A percentile compares a stretch with the other conserved stretches of the same genome.
These are phyloP conservation scores for Etheostoma perlongum DNA, from an alignment of 2,797 vertebrate species.

Conservation along the genomic window DNA sequence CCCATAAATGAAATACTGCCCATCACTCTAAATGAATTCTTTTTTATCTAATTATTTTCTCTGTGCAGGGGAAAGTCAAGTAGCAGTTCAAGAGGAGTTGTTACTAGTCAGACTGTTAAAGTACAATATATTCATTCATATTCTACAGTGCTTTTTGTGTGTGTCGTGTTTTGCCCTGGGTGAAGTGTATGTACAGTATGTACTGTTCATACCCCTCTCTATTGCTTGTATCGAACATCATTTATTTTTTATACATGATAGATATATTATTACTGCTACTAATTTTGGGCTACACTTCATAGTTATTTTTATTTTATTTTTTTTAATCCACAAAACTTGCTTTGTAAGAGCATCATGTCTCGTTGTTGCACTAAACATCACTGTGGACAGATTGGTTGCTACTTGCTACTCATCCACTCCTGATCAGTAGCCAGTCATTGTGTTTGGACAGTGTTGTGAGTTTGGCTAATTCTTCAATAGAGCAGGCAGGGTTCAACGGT, in stretches of 20 bases:
- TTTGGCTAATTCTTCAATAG: constrained; percentile 38
- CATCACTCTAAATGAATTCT: constrained; percentile 21
- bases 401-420: constrained; percentile 33
- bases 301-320: constrained; percentile 20
- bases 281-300: constrained; percentile 54
- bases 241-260: constrained; percentile 78
- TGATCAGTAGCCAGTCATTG: constrained; percentile 24
- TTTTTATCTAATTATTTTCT: constrained; percentile 14
- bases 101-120: constrained; percentile 18
- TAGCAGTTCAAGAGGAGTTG: constrained; percentile 18
- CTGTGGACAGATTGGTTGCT: constrained; percentile 56
- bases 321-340: constrained; percentile 37
- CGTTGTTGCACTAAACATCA: constrained; percentile 79
- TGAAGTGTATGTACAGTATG: constrained; percentile 58
- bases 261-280: constrained; percentile 71
- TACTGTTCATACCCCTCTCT: constrained; percentile 56
- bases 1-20: constrained; percentile 25
- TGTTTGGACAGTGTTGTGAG: constrained; percentile 55
- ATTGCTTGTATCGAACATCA: constrained; percentile 77
- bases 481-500: constrained; percentile 50
- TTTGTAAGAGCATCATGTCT: constrained; percentile 61
- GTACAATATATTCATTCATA: constrained; percentile 16
- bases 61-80: constrained; percentile 15
- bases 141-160: constrained; percentile 34
- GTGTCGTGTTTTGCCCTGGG: constrained; percentile 31